Conservation (phyloP, 2,113 vertebrate genomes). For the Myotis lucifugus region DNA sequence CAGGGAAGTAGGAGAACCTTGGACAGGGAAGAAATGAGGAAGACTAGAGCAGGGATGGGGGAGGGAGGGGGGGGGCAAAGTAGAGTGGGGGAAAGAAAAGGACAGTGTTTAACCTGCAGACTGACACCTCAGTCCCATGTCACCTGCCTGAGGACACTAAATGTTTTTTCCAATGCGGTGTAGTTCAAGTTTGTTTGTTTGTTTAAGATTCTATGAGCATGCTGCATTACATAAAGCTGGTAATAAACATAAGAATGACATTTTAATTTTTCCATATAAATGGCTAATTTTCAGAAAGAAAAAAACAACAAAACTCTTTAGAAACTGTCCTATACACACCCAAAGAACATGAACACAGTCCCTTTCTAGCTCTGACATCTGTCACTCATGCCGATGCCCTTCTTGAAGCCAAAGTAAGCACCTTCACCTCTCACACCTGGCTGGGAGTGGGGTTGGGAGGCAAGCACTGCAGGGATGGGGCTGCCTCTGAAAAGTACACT, state of each 20-base stretch:
- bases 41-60: not conserved
- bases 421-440: conserved; percentile 40
- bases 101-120: not conserved
- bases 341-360: conserved; percentile 71
- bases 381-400: conserved; percentile 82
- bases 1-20: conserved; percentile 69
- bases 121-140: conserved; percentile 44
- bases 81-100: conserved; percentile 25
- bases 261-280: conserved; percentile 82
- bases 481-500: conserved; percentile 52
- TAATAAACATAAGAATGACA: conserved; percentile 82
- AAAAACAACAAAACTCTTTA: conserved; percentile 63
- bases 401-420: conserved; percentile 76
- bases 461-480: not conserved
- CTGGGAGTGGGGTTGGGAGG: not conserved
- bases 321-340: conserved; percentile 69
- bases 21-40: not conserved
- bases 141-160: conserved; percentile 67
- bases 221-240: conserved; percentile 75
- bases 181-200: not conserved
- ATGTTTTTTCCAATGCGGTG: conserved; percentile 54
- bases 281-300: conserved; percentile 78
- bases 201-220: conserved; percentile 75
- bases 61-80: not conserved
- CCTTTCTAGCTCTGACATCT: conserved; percentile 84